A percentile compares a stretch with the other conserved stretches of the same genome.
These are phyloP conservation scores for Nannobrachium achirus DNA, from an alignment of 2,113 vertebrate genomes.

Conservation along the genomic window DNA sequence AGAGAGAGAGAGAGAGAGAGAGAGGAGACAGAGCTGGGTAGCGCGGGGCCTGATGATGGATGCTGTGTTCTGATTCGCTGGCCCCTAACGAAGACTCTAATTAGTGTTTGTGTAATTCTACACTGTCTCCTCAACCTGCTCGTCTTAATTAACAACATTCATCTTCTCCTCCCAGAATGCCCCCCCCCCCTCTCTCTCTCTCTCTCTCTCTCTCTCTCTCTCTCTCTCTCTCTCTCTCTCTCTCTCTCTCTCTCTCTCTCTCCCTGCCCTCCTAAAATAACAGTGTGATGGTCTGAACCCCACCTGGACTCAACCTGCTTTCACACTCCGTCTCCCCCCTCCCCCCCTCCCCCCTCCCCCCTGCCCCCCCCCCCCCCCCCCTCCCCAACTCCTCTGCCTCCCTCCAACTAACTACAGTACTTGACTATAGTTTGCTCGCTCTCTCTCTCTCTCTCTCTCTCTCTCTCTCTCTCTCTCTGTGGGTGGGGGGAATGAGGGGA, in stretches of 20 bases:
- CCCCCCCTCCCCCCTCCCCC: slow-evolving; percentile 2
- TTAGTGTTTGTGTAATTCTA: slow-evolving; percentile 89
- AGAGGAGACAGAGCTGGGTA: slow-evolving; percentile 57
- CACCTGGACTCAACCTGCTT: slow-evolving; percentile 9
- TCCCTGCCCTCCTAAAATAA: slow-evolving; percentile 9
- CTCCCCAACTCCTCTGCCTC: too few relatives aligned
- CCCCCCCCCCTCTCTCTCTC: slow-evolving; percentile 10
- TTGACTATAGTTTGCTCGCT: too few relatives aligned
- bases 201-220: slow-evolving; percentile 18
- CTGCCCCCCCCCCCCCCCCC: too few relatives aligned
- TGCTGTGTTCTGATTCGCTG: slow-evolving; percentile 82
- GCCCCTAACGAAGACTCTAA: slow-evolving; percentile 87
- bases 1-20: slow-evolving; percentile 32
- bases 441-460: too few relatives aligned
- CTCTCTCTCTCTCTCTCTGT: too few relatives aligned
- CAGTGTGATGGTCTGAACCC: too few relatives aligned
- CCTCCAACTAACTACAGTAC: too few relatives aligned
- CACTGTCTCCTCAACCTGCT: slow-evolving; percentile 85
- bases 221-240: slow-evolving; percentile 22
- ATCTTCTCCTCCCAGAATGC: slow-evolving; percentile 10
- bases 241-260: slow-evolving; percentile 25
- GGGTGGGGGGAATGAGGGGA: too few relatives aligned
- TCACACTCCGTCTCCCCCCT: slow-evolving; percentile 26
- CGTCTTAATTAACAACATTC: slow-evolving; percentile 83
- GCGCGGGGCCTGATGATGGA: slow-evolving; percentile 76